A percentile compares a stretch with the other conserved stretches of the same genome.
Evolutionary conservation across 2,113 vertebrate genomes (phyloP).

Genomic region (Bombycilla garrulus): DNA sequence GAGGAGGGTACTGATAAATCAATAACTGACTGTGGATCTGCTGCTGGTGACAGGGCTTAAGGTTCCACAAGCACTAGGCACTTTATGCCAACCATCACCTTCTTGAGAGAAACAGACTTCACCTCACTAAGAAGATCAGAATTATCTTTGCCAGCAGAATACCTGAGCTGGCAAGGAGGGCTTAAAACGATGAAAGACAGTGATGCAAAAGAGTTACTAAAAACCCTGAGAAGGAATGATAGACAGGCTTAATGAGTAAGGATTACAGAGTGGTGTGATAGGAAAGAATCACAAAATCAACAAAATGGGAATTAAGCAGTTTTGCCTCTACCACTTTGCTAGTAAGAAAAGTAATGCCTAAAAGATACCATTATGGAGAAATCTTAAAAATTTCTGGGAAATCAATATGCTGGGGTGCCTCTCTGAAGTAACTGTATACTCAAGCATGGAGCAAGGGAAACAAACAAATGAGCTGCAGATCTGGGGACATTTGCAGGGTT

Average conservation of each 20-base stretch:
- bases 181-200: neutral
- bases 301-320: rapidly evolving
- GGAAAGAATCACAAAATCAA: neutral
- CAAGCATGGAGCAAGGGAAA: neutral
- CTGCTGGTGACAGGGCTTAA: neutral
- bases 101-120: neutral
- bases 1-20: neutral
- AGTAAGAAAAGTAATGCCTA: neutral
- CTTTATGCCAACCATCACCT: neutral
- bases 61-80: neutral
- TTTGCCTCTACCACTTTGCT: neutral
- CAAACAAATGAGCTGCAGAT: neutral
- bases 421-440: neutral
- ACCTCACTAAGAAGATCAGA: neutral
- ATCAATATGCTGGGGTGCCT: neutral
- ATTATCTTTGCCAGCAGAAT: neutral
- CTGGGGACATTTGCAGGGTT: neutral
- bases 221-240: neutral
- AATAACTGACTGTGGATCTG: neutral
- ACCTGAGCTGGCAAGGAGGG: neutral
- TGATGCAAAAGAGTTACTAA: neutral
- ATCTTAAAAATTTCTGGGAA: neutral
- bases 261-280: neutral
- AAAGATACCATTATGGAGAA: neutral
- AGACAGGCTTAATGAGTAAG: neutral